These are phyloP conservation scores for Acleris holmiana DNA, from an alignment of 2,888 invertebrate species.

Conservation along the genomic window DNA sequence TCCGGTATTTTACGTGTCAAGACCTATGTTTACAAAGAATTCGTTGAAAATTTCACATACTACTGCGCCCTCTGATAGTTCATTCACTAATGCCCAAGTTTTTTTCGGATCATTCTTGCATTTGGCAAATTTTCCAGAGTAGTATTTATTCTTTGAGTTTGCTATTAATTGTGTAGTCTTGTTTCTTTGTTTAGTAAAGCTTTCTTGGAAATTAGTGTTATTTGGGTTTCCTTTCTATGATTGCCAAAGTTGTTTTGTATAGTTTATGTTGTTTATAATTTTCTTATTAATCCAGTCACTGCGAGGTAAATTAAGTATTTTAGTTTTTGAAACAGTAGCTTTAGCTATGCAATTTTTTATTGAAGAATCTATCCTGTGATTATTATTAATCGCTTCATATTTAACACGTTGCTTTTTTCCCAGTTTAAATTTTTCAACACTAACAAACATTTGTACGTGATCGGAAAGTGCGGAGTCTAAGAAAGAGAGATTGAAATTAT, in stretches of 20 bases:
- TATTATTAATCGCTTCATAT: neutral
- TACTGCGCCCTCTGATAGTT: neutral
- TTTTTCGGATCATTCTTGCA: constrained; percentile 38
- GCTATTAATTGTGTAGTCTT: constrained; percentile 20
- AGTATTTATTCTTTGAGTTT: constrained; percentile 24
- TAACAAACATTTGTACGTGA: constrained; percentile 43
- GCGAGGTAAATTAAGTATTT: constrained; percentile 35
- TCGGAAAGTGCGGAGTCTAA: constrained; percentile 42
- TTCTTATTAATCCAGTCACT: constrained; percentile 38
- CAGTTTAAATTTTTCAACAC: constrained; percentile 20
- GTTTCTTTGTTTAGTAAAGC: constrained; percentile 21
- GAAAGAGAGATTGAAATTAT: neutral
- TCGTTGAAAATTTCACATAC: neutral
- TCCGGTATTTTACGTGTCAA: neutral
- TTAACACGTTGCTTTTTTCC: constrained; percentile 5
- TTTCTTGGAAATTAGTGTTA: constrained; percentile 13
- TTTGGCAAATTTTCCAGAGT: neutral
- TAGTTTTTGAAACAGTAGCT: neutral
- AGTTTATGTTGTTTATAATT: constrained; percentile 29
- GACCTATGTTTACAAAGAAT: neutral
- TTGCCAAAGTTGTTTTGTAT: constrained; percentile 36
- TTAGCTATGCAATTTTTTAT: neutral
- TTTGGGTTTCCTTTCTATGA: constrained; percentile 23
- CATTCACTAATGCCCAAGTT: constrained; percentile 39
- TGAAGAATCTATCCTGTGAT: neutral